Percentiles rank a stretch among this genome's conserved stretches.
Evolutionary conservation across 2,888 invertebrate genomes (phyloP).

Genomic region (Stenodema calcarata): DNA sequence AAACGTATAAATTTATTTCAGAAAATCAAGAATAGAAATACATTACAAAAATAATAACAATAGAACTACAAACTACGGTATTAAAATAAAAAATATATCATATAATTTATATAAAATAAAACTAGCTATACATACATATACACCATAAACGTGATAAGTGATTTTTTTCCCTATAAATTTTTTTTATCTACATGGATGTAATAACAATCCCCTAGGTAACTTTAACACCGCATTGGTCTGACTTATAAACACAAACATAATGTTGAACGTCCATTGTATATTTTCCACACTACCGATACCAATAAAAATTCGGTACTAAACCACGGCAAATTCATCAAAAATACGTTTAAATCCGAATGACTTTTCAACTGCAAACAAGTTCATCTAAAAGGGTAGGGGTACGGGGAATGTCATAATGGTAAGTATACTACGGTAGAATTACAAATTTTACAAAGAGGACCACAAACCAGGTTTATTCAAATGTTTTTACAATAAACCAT

Average conservation of each 20-base stretch:
- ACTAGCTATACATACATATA: constrained; percentile 55
- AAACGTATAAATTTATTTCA: constrained; percentile 51
- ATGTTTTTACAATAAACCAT: not conserved
- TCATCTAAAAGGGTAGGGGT: not conserved
- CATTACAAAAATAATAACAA: constrained; percentile 55
- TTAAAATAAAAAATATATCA: constrained; percentile 54
- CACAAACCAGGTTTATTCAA: too few species aligned
- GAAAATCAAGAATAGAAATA: constrained; percentile 35
- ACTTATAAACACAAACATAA: constrained; percentile 51
- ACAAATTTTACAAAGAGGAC: not conserved
- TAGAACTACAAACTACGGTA: constrained; percentile 50
- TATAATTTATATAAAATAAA: constrained; percentile 53
- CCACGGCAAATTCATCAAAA: not conserved
- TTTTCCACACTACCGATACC: not conserved
- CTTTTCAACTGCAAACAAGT: not conserved
- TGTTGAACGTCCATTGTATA: constrained; percentile 53
- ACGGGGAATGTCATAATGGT: not conserved
- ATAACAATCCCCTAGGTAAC: constrained; percentile 56
- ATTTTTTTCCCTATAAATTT: constrained; percentile 45
- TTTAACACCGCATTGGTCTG: constrained; percentile 56
- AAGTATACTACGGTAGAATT: not conserved
- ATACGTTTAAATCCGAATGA: not conserved
- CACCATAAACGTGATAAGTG: constrained; percentile 54
- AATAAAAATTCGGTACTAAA: not conserved
- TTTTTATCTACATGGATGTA: constrained; percentile 55